Base-by-base conservation (phyloP, 30 jellyfish, hydroid and myxozoan genomes). In the Catostylus mosaicus region DNA sequence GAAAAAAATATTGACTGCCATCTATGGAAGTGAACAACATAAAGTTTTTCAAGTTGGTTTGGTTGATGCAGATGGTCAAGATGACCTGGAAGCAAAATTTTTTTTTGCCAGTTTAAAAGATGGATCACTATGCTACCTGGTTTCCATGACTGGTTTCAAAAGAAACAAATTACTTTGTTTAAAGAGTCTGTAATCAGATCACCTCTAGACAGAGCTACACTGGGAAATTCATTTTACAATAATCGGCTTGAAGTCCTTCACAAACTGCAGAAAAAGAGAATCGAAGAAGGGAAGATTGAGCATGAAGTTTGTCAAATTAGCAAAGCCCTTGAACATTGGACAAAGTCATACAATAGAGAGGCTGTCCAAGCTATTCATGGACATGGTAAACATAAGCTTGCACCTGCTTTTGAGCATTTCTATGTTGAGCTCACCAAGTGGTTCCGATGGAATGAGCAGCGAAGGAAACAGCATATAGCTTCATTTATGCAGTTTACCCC, bases 341-440 rank as follows among this genome's bases (percentile, higher is more conserved):
- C 45, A 8, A 63, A 67, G 23, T 36, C 43, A 51, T 83, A 19
- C 50, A 22, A 71, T 56, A 33, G 79, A 8, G 93, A 83, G 52
- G 88, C 80, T 52, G 81, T 73, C 16, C 60, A 81, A 22, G 88
- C 89, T 20, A 11, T 83, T n/a, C 59, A 75, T 8, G 93, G 93
- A 1, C 8, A 33, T n/a, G 93, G 93, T 11, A 63, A 52, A 38
- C 37, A 78, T 43, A 38, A 48, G 20, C 79, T 75, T 54, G 87
- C 87, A 50, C 80, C 79, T 12, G 64, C 56, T 27, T 75, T 16
- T 75, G 76, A 75, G 51, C 43, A 57, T 22, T 75, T 75, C 61
- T 50, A 50, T 75, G 87, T 75, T 57, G 87, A 75, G 19, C 87
- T 81, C 27, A 27, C 87, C 26, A 75, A 75, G 50, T 75, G 87